Conservation (phyloP, 1,140 invertebrate genomes). For the Pseudobourletiella spinata region DNA sequence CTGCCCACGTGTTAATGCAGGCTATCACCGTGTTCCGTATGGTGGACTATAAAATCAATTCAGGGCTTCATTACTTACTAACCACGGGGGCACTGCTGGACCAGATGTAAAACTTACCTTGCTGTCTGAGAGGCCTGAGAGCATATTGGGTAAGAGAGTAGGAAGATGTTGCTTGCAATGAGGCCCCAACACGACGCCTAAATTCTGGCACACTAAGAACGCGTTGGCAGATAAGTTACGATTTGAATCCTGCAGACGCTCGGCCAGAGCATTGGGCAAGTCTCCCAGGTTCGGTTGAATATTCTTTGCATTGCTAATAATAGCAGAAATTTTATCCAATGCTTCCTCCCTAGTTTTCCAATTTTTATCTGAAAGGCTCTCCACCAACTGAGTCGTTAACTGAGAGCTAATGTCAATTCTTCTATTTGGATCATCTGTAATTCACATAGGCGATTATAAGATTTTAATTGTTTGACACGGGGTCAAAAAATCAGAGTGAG, state of each 20-base stretch:
- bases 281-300: conserved; percentile 77
- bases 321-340: conserved; percentile 60
- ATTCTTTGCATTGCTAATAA: conserved; percentile 65
- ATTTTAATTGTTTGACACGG: too few relatives aligned
- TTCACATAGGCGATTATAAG: neutral
- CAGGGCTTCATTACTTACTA: too few relatives aligned
- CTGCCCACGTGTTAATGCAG: conserved; percentile 73
- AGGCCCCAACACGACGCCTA: conserved; percentile 70
- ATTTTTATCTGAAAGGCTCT: conserved; percentile 81
- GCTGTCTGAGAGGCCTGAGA: conserved; percentile 60
- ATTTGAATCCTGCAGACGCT: conserved; percentile 76
- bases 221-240: conserved; percentile 77
- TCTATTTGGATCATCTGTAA: conserved; percentile 4
- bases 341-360: conserved; percentile 79
- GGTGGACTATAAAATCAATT: conserved; percentile 50
- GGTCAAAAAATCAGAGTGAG: too few relatives aligned
- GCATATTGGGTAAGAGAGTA: conserved; percentile 70
- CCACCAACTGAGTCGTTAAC: conserved; percentile 69
- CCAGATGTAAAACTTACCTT: conserved; percentile 50
- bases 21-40: conserved; percentile 65
- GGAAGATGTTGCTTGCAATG: conserved; percentile 69
- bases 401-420: conserved; percentile 70
- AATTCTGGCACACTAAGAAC: conserved; percentile 65
- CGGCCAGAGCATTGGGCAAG: conserved; percentile 63
- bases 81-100: too few relatives aligned